A percentile compares a stretch with the other conserved stretches of the same genome.
Conservation (phyloP, 2,888 invertebrate genomes). For the Ectropis crepuscularia region DNA sequence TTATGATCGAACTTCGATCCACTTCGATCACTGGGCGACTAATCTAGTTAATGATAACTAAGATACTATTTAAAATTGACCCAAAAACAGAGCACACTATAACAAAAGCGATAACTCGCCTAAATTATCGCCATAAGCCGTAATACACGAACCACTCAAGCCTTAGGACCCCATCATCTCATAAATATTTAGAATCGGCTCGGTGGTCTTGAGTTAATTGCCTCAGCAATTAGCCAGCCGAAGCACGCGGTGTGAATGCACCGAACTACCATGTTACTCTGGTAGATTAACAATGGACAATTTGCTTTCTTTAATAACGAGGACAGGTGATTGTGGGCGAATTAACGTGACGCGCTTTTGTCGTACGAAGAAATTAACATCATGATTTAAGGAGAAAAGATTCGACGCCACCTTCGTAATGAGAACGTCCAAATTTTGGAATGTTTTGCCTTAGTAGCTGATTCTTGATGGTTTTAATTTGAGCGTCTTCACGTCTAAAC, state of each 20-base stretch:
- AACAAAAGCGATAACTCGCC: slow-evolving; percentile 9
- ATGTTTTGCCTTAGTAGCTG: no score
- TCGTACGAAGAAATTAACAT: no score
- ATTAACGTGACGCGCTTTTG: slow-evolving; percentile 3
- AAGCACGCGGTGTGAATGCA: slow-evolving; percentile 51
- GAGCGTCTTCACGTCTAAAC: no score
- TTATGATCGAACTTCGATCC: no score
- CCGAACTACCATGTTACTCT: slow-evolving; percentile 44
- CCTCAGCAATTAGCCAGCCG: slow-evolving; percentile 65
- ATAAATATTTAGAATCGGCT: slow-evolving; percentile 55
- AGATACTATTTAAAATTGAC: no score
- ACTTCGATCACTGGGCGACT: no score
- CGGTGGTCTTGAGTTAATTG: slow-evolving; percentile 63
- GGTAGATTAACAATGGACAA: slow-evolving; percentile 53
- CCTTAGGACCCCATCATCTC: slow-evolving; percentile 41
- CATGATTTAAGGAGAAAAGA: no score
- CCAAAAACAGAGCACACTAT: not conserved
- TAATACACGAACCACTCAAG: slow-evolving; percentile 14
- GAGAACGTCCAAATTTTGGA: no score
- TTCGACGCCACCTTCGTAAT: no score
- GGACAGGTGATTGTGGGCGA: slow-evolving; percentile 17
- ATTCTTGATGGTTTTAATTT: no score
- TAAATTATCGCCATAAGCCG: slow-evolving; percentile 16
- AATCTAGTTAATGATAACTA: no score
- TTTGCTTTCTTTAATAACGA: slow-evolving; percentile 36